Percentiles rank a stretch among this genome's conserved stretches.
These are phyloP conservation scores for Tetheella fluctuosa DNA, from an alignment of 2,888 invertebrate species.

Conservation along the genomic window DNA sequence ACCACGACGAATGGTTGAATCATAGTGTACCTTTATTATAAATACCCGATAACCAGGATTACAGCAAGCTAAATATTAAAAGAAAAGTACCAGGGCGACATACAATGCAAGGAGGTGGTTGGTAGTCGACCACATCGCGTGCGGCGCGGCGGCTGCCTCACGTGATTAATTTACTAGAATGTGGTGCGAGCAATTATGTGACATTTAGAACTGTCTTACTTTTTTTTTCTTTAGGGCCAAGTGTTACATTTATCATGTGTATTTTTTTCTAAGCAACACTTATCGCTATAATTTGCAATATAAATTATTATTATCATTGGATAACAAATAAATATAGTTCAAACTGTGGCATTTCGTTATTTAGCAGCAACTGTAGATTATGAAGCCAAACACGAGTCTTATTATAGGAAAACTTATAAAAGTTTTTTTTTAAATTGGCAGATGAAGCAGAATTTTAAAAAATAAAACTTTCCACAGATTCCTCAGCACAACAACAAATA, in stretches of 20 bases:
- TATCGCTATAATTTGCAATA: neutral
- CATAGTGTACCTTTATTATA: neutral
- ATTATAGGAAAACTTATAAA: neutral
- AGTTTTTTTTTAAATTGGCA: neutral
- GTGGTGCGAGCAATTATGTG: constrained; percentile 35
- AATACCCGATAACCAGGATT: constrained; percentile 24
- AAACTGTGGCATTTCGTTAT: neutral
- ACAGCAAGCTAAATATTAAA: constrained; percentile 23
- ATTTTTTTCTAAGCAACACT: constrained; percentile 1
- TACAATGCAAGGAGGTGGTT: constrained; percentile 30
- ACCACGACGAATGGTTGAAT: neutral
- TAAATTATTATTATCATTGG: too few relatives aligned
- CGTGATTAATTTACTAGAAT: constrained; percentile 39
- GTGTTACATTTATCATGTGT: neutral
- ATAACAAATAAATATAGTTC: constrained; percentile 4
- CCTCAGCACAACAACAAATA: neutral
- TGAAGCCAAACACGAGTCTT: neutral
- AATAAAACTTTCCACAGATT: neutral
- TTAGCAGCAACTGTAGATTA: neutral
- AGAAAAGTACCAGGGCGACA: constrained; percentile 32
- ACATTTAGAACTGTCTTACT: constrained; percentile 37
- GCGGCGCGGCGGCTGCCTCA: constrained; percentile 33
- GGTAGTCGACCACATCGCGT: constrained; percentile 41
- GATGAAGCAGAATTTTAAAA: neutral
- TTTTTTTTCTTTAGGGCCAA: constrained; percentile 19